These are phyloP conservation scores for Hemibagrus guttatus DNA, from an alignment of 2,797 vertebrate species.

Conservation along the genomic window DNA sequence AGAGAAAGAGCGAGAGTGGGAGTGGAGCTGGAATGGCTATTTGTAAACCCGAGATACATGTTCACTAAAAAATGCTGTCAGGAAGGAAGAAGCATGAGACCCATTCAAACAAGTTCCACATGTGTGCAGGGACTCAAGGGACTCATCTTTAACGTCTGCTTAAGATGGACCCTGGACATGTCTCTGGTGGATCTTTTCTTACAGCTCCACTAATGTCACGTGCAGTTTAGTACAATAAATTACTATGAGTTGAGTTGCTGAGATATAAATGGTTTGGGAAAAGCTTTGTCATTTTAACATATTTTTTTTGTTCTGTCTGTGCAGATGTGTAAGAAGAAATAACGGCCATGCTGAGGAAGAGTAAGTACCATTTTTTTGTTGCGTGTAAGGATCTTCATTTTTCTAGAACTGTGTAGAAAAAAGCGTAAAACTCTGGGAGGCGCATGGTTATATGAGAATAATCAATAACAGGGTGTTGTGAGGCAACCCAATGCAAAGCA, in stretches of 20 bases:
- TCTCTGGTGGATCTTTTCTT: not conserved
- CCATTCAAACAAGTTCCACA: conserved; percentile 57
- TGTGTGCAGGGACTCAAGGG: conserved; percentile 44
- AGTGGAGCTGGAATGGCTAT: conserved; percentile 26
- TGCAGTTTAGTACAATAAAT: not conserved
- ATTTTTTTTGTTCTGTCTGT: conserved; percentile 5
- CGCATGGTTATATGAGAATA: not conserved
- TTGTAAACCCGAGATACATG: conserved; percentile 27
- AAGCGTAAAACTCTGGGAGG: not conserved
- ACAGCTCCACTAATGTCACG: not conserved
- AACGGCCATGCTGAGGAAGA: conserved; percentile 73
- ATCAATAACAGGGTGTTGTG: not conserved
- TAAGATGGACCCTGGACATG: conserved; percentile 12
- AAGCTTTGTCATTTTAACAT: not conserved
- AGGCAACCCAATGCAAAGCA: not conserved
- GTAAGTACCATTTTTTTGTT: conserved; percentile 60
- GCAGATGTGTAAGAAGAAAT: conserved; percentile 62
- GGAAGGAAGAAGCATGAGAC: conserved; percentile 55
- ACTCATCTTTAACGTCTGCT: conserved; percentile 18
- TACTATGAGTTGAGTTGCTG: not conserved
- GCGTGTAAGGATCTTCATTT: not conserved
- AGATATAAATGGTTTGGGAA: not conserved
- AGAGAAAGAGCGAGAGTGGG: conserved; percentile 3
- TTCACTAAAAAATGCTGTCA: conserved; percentile 48
- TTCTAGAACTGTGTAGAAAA: not conserved